phyloP scores from a whole-genome alignment of 2,113 vertebrate species.

The Scortum barcoo region DNA sequence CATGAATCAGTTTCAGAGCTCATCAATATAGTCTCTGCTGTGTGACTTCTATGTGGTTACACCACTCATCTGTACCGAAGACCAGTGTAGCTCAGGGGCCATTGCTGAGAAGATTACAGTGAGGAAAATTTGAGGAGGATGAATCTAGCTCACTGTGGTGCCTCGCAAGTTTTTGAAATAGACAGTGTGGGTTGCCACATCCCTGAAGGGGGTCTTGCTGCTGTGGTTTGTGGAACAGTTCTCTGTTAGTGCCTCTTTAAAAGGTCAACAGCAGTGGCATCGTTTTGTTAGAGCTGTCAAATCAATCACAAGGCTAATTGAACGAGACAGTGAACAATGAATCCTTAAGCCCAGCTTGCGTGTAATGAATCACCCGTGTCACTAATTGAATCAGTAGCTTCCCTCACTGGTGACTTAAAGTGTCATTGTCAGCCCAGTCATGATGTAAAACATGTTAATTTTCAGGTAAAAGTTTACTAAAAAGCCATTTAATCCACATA shows the following conservation, averaged over 20 bases:
- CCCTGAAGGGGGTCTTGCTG: conserved; percentile 30
- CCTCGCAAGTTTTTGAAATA: conserved; percentile 28
- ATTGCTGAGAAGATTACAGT: conserved; percentile 8
- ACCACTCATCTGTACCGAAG: conserved; percentile 33
- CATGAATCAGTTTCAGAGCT: conserved; percentile 50
- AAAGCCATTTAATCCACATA: not conserved
- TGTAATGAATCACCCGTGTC: not conserved
- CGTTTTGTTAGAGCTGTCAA: not conserved
- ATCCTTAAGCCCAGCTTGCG: not conserved
- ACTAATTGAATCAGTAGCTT: not conserved
- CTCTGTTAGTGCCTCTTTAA: conserved; percentile 10
- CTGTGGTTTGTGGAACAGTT: conserved; percentile 8
- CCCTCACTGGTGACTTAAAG: not conserved
- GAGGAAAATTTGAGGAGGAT: conserved; percentile 15
- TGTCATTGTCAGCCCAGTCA: not conserved
- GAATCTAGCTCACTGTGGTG: conserved; percentile 9
- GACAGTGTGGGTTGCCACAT: conserved; percentile 29
- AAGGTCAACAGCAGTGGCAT: not conserved
- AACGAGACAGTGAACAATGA: not conserved
- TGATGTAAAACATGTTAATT: conserved; percentile 16
- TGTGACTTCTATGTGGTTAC: conserved; percentile 49
- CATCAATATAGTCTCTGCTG: conserved; percentile 37
- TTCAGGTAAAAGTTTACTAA: not conserved
- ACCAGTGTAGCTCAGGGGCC: conserved; percentile 8
- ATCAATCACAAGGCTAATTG: not conserved